Base-by-base conservation (phyloP, 2,113 vertebrate species). In the Microtus montanus region DNA sequence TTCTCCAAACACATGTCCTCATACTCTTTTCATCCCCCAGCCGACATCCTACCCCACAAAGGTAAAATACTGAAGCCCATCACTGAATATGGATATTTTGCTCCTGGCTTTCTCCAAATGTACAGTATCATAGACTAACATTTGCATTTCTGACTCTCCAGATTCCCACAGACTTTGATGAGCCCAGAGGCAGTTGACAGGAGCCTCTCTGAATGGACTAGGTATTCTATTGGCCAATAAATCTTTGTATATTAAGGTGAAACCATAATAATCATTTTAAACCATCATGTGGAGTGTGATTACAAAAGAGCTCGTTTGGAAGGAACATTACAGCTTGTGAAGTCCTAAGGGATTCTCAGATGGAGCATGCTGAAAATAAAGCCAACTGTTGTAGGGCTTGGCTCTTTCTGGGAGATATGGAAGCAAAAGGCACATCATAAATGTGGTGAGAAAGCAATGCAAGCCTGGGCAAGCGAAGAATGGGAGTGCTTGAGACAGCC, bases 241-340 rank as follows among this genome's bases (percentile, higher is more conserved):
- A 96, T 96, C 92, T 92, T 94, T 97, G 96, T 97, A 97, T 97
- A 98, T 97, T 97, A 96, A 96, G 95, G 85, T 95, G 26, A 93
- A 96, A 94, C 74, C 90, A 95, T 94, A 95, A 96, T 94, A 92
- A 96, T 96, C 94, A 96, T 96, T 97, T 97, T 91, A 96, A 97
- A 96, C 93, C 95, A 95, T 96, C 90, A 84, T 93, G 93, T 94
- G 78, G 94, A 87, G 86, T 89, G 94, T 94, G 94, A 94, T 96
- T 97, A 95, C 87, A 94, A 96, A 95, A 93, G 94, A 97, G 93
- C 94, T 97, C 97, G 93, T 97, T 97, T 97, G 94, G 94, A 96
- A 96, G 94, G 93, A 90, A 96, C 97, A 96, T 96, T 97, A 95
- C 94, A 94, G 95, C 84, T 95, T 95, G 96, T 93, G 94, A 94